phyloP scores from a whole-genome alignment of 1,140 invertebrate species.

The Heliconius hermathena region DNA sequence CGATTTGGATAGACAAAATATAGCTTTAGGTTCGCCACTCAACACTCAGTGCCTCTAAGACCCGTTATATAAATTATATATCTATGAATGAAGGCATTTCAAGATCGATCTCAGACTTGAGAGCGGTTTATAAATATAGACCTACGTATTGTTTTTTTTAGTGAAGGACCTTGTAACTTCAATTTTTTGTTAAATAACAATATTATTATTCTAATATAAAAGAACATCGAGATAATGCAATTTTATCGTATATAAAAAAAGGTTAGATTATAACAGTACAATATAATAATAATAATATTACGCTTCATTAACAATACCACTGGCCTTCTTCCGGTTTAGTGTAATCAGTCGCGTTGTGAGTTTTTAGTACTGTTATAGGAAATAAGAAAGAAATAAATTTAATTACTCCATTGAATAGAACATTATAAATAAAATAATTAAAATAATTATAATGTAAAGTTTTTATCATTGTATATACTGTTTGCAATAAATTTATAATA shows the following conservation, averaged over 20 bases:
- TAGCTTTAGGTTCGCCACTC: too few relatives aligned
- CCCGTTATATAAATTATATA: too few relatives aligned
- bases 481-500: neutral
- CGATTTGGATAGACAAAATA: too few relatives aligned
- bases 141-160: too few relatives aligned
- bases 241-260: neutral
- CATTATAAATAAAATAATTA: neutral
- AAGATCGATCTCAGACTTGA: too few relatives aligned
- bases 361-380: neutral
- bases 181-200: too few relatives aligned
- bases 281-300: slow-evolving; percentile 1
- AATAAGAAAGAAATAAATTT: neutral
- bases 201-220: too few relatives aligned
- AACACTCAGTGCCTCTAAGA: too few relatives aligned
- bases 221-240: too few relatives aligned
- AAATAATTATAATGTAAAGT: neutral
- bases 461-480: neutral
- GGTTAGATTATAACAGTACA: neutral
- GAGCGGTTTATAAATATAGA: too few relatives aligned
- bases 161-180: too few relatives aligned
- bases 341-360: neutral
- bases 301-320: neutral
- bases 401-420: neutral
- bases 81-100: too few relatives aligned
- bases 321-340: neutral